Evolutionary conservation across 2,888 invertebrate genomes (phyloP).

Genomic region (Cerastoderma edule): DNA sequence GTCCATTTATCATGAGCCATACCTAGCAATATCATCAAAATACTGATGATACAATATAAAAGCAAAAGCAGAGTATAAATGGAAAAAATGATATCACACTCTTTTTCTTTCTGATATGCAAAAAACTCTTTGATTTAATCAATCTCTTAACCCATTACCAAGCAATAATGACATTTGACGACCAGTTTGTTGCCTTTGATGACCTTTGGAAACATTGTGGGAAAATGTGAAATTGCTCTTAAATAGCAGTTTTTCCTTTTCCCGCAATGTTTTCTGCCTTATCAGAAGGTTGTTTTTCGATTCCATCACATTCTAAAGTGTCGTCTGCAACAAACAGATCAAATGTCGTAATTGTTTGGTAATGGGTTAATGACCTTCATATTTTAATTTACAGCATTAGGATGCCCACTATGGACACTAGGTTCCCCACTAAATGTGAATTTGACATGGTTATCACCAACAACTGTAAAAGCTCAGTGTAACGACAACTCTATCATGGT

Average conservation of each 20-base stretch:
- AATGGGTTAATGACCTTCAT: background rate
- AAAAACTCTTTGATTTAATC: no score
- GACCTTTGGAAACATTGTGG: no score
- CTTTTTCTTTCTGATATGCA: no score
- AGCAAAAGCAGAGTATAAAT: no score
- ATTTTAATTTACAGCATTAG: conserved; percentile 28
- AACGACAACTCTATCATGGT: background rate
- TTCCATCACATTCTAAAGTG: background rate
- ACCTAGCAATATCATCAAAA: no score
- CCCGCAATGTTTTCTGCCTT: background rate
- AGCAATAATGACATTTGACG: no score
- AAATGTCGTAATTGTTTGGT: background rate
- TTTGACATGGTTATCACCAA: background rate
- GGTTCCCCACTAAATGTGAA: conserved; percentile 24
- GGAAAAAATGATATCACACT: no score
- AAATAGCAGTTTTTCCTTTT: background rate
- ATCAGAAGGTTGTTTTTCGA: background rate
- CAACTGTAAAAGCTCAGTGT: background rate
- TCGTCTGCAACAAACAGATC: background rate
- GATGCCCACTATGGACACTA: conserved; percentile 46
- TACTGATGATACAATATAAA: no score
- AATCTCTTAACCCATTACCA: no score
- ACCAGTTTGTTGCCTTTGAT: no score
- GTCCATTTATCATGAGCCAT: no score
- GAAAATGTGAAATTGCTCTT: background rate